phyloP scores from a whole-genome alignment of 2,888 invertebrate genomes.

The Dicyrtoma fusca region DNA sequence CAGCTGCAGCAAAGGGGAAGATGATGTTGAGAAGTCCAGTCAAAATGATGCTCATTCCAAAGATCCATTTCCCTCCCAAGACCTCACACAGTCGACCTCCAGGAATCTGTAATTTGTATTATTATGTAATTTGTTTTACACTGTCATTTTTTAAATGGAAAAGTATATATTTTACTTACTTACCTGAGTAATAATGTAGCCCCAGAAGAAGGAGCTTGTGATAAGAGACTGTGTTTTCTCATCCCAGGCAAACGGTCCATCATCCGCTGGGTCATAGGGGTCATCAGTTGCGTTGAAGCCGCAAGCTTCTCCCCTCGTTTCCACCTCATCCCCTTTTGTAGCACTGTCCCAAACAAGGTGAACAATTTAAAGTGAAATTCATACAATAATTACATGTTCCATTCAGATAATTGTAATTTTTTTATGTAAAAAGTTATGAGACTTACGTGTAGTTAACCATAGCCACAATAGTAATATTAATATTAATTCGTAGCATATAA shows the following conservation, averaged over 20 bases:
- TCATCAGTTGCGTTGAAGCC: slow-evolving; percentile 18
- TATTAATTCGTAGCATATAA: slow-evolving; percentile 83
- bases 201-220: slow-evolving; percentile 58
- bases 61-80: slow-evolving; percentile 37
- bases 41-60: slow-evolving; percentile 38
- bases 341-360: slow-evolving; percentile 5
- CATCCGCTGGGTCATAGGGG: slow-evolving; percentile 10
- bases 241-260: slow-evolving; percentile 66
- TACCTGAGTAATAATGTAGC: slow-evolving; percentile 42
- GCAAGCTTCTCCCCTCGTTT: slow-evolving; percentile 9
- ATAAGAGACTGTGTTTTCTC: slow-evolving; percentile 69
- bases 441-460: slow-evolving; percentile 66
- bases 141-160: no score
- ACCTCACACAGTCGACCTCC: slow-evolving; percentile 44
- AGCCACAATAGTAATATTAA: slow-evolving; percentile 83
- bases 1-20: slow-evolving; percentile 36
- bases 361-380: not conserved
- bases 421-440: no score
- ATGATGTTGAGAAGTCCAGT: slow-evolving; percentile 38
- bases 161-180: not conserved
- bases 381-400: not conserved
- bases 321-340: slow-evolving; percentile 10
- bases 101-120: slow-evolving; percentile 40
- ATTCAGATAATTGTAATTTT: no score
- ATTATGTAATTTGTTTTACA: no score